These are phyloP conservation scores for Lottia gigantea DNA, from an alignment of 2,888 invertebrate species.

Conservation along the genomic window DNA sequence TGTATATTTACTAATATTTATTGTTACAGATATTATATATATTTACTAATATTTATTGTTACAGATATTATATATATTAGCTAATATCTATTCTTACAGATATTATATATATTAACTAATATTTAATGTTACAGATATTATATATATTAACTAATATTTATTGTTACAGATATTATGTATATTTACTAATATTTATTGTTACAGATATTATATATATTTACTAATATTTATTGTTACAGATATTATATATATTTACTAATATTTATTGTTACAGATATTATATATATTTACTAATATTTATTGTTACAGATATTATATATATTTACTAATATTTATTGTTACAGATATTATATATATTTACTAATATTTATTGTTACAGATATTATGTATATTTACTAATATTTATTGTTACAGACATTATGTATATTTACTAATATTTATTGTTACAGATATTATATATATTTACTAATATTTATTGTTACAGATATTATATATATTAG, in stretches of 20 bases:
- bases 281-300: neutral
- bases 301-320: slow-evolving; percentile 69
- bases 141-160: neutral
- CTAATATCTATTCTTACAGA: no score
- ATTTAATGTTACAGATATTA: neutral
- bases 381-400: neutral
- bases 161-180: slow-evolving; percentile 88
- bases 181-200: slow-evolving; percentile 76
- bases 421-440: no score
- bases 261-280: slow-evolving; percentile 70
- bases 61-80: no score
- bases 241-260: slow-evolving; percentile 77
- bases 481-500: no score
- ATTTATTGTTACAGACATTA: slow-evolving; percentile 74
- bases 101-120: no score
- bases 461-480: no score
- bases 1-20: slow-evolving; percentile 89
- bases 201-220: slow-evolving; percentile 69
- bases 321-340: slow-evolving; percentile 80
- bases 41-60: no score
- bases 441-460: no score
- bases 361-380: no score
- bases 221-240: no score
- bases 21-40: no score
- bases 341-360: no score